A percentile compares a stretch with the other conserved stretches of the same genome.
phyloP scores from a whole-genome alignment of 1,140 invertebrate species.

The Drosophila melanica region DNA sequence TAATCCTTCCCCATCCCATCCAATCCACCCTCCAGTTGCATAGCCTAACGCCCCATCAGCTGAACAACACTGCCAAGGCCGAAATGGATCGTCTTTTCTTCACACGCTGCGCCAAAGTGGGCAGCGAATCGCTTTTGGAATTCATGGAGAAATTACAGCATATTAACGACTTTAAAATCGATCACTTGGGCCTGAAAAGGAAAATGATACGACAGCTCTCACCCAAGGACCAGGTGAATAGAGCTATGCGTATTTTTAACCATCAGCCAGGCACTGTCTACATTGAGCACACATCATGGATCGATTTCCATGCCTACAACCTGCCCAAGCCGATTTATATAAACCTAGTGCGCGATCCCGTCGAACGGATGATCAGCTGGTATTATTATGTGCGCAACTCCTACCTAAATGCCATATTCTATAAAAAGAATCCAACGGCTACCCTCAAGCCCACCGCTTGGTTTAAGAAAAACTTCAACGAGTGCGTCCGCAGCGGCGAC shows the following conservation, averaged over 20 bases:
- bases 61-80: slow-evolving; percentile 84
- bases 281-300: slow-evolving; percentile 92
- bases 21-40: slow-evolving; percentile 43
- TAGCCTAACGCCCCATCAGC: slow-evolving; percentile 40
- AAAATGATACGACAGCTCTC: slow-evolving; percentile 45
- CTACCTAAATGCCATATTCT: slow-evolving; percentile 94
- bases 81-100: slow-evolving; percentile 89
- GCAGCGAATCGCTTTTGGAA: slow-evolving; percentile 94
- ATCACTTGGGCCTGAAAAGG: slow-evolving; percentile 44
- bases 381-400: slow-evolving; percentile 93
- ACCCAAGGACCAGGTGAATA: slow-evolving; percentile 84
- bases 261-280: slow-evolving; percentile 86
- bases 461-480: slow-evolving; percentile 95
- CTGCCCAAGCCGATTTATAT: slow-evolving; percentile 93
- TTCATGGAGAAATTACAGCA: slow-evolving; percentile 87
- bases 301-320: slow-evolving; percentile 86
- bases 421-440: slow-evolving; percentile 91
- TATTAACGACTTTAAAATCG: slow-evolving; percentile 59
- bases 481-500: slow-evolving; percentile 92
- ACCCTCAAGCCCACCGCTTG: slow-evolving; percentile 92
- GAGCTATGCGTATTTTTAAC: slow-evolving; percentile 85
- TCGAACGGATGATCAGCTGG: slow-evolving; percentile 95
- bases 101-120: slow-evolving; percentile 95
- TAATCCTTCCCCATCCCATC: slow-evolving; percentile 32
- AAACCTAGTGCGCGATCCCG: slow-evolving; percentile 94